Base-by-base conservation (phyloP, 2,888 invertebrate genomes). In the Amitus sp. region DNA sequence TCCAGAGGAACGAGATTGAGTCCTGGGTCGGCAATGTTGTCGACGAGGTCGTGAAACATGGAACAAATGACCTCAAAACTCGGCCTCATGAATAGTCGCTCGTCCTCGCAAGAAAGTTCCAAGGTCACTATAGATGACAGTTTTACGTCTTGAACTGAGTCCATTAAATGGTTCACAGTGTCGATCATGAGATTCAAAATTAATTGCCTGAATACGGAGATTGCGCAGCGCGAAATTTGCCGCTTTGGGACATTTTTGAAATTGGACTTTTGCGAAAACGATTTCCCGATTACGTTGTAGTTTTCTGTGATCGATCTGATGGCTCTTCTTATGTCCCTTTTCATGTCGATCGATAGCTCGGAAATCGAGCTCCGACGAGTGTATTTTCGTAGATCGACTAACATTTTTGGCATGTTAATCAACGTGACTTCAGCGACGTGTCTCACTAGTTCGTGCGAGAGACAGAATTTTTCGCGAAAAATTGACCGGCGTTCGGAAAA, bases 181-280 rank as follows among this genome's bases (percentile, higher is more conserved):
- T 86, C 83, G 47, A 88, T 86, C 84, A 92, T 89, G 27, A 89
- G 74, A 70, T 88, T 87, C 68, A 89, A 87, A 68, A 93, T 86
- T 78, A 89, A 87, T 70, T 86, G 84, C 33, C 85, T 83, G 55
- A 88, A 83, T 1, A 88, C 75, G 19, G 77, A 72, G 58, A 83
- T 84, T 1, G 84, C 76, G 37, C 83, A 85, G 6, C 69, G 67
- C 67, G 84, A 80, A 7, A 83, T 79, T 9, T 74, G 72, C 53
- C 77, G 73, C 2, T 30, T n/a, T 0, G 78, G 64, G 15, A 59
- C 74, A 65, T 65, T 78, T 72, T 27, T 76, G 71, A 70, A 27
- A 7, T 59, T 45, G 5, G 23, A 37, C 9, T 46, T 51, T 57
- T 66, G 46, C 39, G 76, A 74, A 47, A 85, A 65, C 23, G 76